phyloP scores from a whole-genome alignment of 92 coral and sea anemone genomes.

The Epizoanthus stellaris region DNA sequence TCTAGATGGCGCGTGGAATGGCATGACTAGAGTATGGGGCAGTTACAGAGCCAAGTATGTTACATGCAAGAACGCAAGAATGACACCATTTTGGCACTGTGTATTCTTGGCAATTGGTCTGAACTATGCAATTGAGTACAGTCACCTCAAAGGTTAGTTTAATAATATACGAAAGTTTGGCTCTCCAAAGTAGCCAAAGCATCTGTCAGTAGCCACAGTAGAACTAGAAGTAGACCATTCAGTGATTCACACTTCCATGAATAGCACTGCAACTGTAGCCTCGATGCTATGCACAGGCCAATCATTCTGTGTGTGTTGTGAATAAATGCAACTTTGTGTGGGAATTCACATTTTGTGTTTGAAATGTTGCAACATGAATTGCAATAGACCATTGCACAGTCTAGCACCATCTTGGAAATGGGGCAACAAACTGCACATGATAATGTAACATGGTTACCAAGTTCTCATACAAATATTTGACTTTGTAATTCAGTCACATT shows the following conservation, averaged over 20 bases:
- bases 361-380: no score
- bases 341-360: no score
- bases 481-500: no score
- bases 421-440: no score
- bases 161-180: not conserved
- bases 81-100: conserved; percentile 90
- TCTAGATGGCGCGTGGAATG: conserved; percentile 73
- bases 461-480: no score
- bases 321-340: no score
- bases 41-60: conserved; percentile 89
- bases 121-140: conserved; percentile 84
- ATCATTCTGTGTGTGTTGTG: no score
- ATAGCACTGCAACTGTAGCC: no score
- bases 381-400: no score
- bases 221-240: not conserved
- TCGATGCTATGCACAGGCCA: no score
- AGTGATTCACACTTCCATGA: not conserved
- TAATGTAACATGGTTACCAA: no score
- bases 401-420: no score
- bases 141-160: conserved; percentile 77
- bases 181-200: not conserved
- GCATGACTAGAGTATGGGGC: conserved; percentile 86
- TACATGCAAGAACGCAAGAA: conserved; percentile 80
- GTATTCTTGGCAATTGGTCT: conserved; percentile 75
- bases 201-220: not conserved